These are phyloP conservation scores for Hypomecis punctinalis DNA, from an alignment of 2,888 invertebrate species.

Conservation along the genomic window DNA sequence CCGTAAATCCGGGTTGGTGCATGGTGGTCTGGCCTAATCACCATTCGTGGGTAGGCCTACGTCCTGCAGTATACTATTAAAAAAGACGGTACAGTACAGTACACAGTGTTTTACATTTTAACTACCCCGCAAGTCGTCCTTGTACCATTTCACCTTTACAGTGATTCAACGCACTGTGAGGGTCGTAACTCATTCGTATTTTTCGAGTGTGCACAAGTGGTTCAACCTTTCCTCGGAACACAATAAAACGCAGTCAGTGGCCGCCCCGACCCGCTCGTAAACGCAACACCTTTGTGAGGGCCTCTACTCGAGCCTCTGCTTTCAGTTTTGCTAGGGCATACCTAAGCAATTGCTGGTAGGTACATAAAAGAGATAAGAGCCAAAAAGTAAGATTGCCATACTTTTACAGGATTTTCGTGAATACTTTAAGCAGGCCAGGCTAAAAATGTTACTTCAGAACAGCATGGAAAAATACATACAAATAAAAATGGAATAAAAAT, in stretches of 20 bases:
- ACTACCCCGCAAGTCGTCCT: neutral
- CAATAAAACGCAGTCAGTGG: conserved; percentile 42
- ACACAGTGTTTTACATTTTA: no score
- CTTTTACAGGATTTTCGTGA: no score
- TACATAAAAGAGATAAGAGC: neutral
- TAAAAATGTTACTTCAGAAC: no score
- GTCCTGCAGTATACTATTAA: no score
- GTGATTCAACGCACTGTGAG: conserved; percentile 11
- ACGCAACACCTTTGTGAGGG: conserved; percentile 43
- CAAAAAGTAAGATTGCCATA: no score
- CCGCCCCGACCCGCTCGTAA: conserved; percentile 36
- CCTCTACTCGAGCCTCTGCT: conserved; percentile 28
- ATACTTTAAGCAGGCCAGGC: no score
- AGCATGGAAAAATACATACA: no score
- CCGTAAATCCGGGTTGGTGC: no score
- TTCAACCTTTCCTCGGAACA: conserved; percentile 32
- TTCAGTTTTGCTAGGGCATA: conserved; percentile 10
- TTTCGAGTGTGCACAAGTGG: conserved; percentile 27
- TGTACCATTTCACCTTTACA: conserved; percentile 3
- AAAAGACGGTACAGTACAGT: no score
- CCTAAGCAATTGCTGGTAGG: neutral
- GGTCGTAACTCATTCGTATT: conserved; percentile 30
- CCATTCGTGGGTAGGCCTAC: no score
- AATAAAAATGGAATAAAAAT: no score
- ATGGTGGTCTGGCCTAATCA: no score